Conservation (phyloP, 1,140 invertebrate species). For the Zeugodacus cucurbitae region DNA sequence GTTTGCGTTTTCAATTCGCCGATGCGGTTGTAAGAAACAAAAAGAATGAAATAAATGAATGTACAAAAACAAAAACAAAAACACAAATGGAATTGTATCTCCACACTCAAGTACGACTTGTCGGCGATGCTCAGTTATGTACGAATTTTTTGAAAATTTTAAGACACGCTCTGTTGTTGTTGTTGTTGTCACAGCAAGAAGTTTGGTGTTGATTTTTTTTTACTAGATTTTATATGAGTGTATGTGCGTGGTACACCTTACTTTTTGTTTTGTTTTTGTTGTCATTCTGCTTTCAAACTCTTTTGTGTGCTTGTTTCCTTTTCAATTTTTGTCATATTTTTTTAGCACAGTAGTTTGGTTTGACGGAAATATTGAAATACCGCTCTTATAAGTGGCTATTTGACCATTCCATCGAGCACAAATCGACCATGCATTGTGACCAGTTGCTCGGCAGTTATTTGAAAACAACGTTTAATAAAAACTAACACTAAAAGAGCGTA, state of each 20-base stretch:
- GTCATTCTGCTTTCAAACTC: background rate
- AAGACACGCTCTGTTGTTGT: background rate
- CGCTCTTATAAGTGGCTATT: background rate
- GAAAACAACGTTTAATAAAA: background rate
- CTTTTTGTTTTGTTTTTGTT: background rate
- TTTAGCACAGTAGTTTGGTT: background rate
- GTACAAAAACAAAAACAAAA: background rate
- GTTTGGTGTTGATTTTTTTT: background rate
- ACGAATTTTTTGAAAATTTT: background rate
- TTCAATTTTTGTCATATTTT: background rate
- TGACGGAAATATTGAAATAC: background rate
- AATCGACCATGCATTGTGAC: background rate
- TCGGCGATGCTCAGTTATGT: background rate
- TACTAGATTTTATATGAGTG: background rate
- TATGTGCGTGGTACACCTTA: background rate
- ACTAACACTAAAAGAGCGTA: background rate
- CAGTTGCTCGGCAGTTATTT: background rate
- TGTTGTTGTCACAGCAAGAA: background rate
- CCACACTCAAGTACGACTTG: background rate
- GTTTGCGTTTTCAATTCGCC: slow-evolving; percentile 2
- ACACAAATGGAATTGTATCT: slow-evolving; percentile 30
- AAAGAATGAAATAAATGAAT: background rate
- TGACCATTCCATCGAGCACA: background rate
- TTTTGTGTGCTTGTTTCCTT: background rate
- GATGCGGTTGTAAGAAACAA: background rate